These are phyloP conservation scores for Euzetes globulus DNA, from an alignment of 2,888 invertebrate species.

Conservation along the genomic window DNA sequence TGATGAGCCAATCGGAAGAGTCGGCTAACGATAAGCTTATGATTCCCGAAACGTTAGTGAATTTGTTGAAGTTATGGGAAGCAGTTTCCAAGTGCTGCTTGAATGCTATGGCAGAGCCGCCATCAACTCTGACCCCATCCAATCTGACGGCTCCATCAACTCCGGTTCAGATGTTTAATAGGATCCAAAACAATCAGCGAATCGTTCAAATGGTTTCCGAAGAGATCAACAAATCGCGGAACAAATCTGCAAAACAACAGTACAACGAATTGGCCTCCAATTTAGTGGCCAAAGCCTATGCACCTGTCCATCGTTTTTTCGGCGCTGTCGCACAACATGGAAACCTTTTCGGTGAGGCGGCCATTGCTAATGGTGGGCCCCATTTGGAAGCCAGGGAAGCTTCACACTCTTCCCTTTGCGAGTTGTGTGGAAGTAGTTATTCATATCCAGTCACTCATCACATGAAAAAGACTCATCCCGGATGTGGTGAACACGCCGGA, in stretches of 20 bases:
- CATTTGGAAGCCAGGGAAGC: constrained; percentile 46
- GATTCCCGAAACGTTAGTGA: constrained; percentile 71
- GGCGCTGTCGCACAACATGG: constrained; percentile 39
- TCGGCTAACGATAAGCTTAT: constrained; percentile 34
- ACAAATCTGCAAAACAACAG: constrained; percentile 6
- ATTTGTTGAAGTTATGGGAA: constrained; percentile 81
- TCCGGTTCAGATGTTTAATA: constrained; percentile 31
- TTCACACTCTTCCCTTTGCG: constrained; percentile 56
- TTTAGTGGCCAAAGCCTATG: background rate
- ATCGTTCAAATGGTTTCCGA: constrained; percentile 15
- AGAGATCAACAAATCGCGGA: constrained; percentile 1
- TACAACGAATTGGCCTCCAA: background rate
- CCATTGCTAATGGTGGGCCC: constrained; percentile 40
- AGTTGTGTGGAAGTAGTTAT: constrained; percentile 66
- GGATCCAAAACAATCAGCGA: constrained; percentile 27
- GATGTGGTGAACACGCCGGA: constrained; percentile 75
- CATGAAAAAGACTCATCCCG: constrained; percentile 80
- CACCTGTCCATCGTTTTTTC: background rate
- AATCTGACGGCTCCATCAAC: constrained; percentile 22
- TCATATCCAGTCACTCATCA: constrained; percentile 76
- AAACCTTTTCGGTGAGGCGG: constrained; percentile 45
- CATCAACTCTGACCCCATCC: background rate
- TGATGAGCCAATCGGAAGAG: constrained; percentile 28
- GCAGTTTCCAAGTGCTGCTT: constrained; percentile 59
- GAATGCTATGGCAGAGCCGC: constrained; percentile 5